These are phyloP conservation scores for Sebastes fasciatus DNA, from an alignment of 2,113 vertebrate genomes.

Conservation along the genomic window DNA sequence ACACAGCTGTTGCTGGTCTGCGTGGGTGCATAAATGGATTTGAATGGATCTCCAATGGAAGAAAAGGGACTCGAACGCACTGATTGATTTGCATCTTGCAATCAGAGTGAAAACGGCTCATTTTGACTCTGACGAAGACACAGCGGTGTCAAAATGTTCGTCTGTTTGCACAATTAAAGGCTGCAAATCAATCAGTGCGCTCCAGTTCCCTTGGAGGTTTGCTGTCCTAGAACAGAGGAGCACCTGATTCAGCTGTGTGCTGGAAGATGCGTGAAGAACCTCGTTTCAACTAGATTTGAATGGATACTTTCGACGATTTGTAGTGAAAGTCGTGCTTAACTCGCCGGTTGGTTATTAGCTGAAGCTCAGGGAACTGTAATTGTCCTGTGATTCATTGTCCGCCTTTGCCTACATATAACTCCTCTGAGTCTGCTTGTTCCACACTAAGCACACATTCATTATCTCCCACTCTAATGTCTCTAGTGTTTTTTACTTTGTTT, in stretches of 20 bases:
- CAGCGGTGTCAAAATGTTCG: neutral
- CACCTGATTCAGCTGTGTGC: neutral
- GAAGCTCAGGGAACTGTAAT: constrained; percentile 40
- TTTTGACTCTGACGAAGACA: neutral
- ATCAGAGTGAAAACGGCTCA: neutral
- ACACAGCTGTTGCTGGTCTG: constrained; percentile 8
- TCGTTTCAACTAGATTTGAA: constrained; percentile 4
- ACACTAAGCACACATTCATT: constrained; percentile 43
- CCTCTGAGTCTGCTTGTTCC: constrained; percentile 28
- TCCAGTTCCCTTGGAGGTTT: neutral
- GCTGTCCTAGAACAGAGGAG: neutral
- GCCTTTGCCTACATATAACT: constrained; percentile 33
- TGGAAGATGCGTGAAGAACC: neutral
- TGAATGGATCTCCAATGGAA: constrained; percentile 10
- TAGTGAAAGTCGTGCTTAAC: constrained; percentile 20
- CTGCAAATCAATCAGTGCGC: neutral
- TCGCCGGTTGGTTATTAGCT: constrained; percentile 16
- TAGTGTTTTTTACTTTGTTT: constrained; percentile 22
- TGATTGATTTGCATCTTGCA: neutral
- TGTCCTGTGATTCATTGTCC: constrained; percentile 54
- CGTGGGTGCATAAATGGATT: constrained; percentile 17
- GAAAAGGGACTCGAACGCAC: neutral
- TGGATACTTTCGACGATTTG: constrained; percentile 9
- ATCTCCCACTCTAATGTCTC: constrained; percentile 22
- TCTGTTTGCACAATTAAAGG: constrained; percentile 1